Evolutionary conservation across 2,888 invertebrate genomes (phyloP).

Genomic region (Drosophila formosana): DNA sequence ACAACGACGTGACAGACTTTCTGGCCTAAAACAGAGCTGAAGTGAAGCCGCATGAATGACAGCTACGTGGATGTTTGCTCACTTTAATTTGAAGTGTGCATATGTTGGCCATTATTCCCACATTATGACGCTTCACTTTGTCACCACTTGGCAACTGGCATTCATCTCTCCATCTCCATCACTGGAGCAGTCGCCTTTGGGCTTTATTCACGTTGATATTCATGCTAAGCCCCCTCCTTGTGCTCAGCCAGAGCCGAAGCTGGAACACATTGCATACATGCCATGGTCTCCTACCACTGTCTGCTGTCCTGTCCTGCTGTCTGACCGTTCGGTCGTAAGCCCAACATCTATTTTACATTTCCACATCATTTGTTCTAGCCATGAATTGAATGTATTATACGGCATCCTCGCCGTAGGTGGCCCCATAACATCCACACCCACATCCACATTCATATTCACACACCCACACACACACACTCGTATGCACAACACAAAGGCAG

Average conservation of each 20-base stretch:
- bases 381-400: slow-evolving; percentile 81
- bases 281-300: slow-evolving; percentile 4
- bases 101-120: slow-evolving; percentile 68
- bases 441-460: not conserved
- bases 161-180: not conserved
- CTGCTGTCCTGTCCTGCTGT: slow-evolving; percentile 14
- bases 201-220: slow-evolving; percentile 12
- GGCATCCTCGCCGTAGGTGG: slow-evolving; percentile 58
- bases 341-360: slow-evolving; percentile 82
- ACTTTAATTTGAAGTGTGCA: slow-evolving; percentile 76
- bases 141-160: slow-evolving; percentile 23
- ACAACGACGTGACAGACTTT: slow-evolving; percentile 68
- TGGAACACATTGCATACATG: slow-evolving; percentile 29
- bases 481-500: slow-evolving; percentile 3
- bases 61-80: slow-evolving; percentile 31
- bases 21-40: slow-evolving; percentile 20
- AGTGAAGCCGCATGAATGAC: slow-evolving; percentile 27
- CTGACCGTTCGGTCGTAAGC: slow-evolving; percentile 51
- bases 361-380: slow-evolving; percentile 83
- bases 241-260: slow-evolving; percentile 1
- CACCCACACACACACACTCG: not conserved
- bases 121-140: slow-evolving; percentile 62
- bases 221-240: slow-evolving; percentile 18
- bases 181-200: not conserved
- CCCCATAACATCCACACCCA: slow-evolving; percentile 28